Base-by-base conservation (phyloP, 2,113 vertebrate genomes). In the Myxocyprinus asiaticus region DNA sequence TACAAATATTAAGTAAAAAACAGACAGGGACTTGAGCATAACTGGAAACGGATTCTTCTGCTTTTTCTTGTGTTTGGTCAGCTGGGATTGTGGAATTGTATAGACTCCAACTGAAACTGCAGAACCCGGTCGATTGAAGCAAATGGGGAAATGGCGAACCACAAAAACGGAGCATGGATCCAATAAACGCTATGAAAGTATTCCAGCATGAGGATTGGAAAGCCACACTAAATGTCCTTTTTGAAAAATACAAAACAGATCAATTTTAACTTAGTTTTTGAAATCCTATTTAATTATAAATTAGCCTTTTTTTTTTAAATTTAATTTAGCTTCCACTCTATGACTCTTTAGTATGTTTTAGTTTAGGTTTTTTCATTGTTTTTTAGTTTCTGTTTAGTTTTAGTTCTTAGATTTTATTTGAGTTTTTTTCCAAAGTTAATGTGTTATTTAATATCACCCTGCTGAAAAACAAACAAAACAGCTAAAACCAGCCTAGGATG, bases 41-140 rank as follows among this genome's bases (percentile, higher is more conserved):
- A 77, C 73, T 68, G 7, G 62, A 69, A 77, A 67, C 8, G 48
- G 78, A 83, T 78, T 51, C 45, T 64, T 67, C 17, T 6, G 47
- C 62, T 65, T 33, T 33, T 61, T 61, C 9, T 22, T 44, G 47
- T 85, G 82, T 87, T 87, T 81, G 75, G 58, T 73, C 79, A 85
- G 86, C 82, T 85, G 82, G 62, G 72, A 67, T 51, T 63, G 12
- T 33, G 50, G 77, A 22, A 76, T 44, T 81, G 67, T 0, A 5
- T 9, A 67, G 9, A 56, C 59, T 53, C 50, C 14, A 14, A 14
- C 8, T 66, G 59, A 78, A 63, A 67, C 12, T 42, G 56, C 9
- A 61, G 81, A 80, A 64, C 48, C 67, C 33, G 53, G 22, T 64
- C 78, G 55, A 71, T 80, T 59, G 48, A 15, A 43, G 22, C 8